Conservation (phyloP, 2,797 vertebrate genomes). For the Danio jaintianensis region DNA sequence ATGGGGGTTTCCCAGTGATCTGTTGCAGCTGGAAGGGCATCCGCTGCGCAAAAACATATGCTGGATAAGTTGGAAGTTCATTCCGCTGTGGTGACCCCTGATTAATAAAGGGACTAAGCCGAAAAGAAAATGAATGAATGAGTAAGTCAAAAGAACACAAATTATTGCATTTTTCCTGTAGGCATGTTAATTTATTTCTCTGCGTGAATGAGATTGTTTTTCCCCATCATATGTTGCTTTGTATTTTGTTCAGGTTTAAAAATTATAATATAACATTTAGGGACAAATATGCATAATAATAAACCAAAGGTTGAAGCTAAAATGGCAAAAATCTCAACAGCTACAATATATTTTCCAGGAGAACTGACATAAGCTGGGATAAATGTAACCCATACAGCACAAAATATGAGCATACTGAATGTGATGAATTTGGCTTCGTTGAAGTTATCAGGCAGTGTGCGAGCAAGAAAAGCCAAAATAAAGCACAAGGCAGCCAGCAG, state of each 20-base stretch:
- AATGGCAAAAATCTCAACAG: conserved; percentile 67
- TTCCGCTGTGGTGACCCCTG: too few species aligned
- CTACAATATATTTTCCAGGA: conserved; percentile 64
- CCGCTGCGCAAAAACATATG: too few species aligned
- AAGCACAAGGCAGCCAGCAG: conserved; percentile 61
- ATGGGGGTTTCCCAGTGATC: too few species aligned
- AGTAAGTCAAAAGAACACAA: too few species aligned
- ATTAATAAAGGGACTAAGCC: too few species aligned
- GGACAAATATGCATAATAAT: conserved; percentile 64
- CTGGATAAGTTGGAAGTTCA: too few species aligned
- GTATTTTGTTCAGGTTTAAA: conserved; percentile 65
- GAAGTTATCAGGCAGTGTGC: conserved; percentile 63
- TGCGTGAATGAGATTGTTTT: conserved; percentile 7
- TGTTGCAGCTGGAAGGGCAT: too few species aligned
- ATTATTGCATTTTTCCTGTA: too few species aligned
- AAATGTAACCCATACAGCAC: conserved; percentile 65
- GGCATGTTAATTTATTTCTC: too few species aligned
- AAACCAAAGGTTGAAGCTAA: conserved; percentile 66
- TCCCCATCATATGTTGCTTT: conserved; percentile 66
- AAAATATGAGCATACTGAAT: conserved; percentile 68
- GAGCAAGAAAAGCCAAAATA: conserved; percentile 62
- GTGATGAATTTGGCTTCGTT: conserved; percentile 68
- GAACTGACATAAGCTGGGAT: conserved; percentile 66
- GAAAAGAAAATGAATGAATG: too few species aligned
- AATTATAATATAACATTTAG: conserved; percentile 66